These are phyloP conservation scores for Austrofundulus limnaeus DNA, from an alignment of 2,113 vertebrate species.

Conservation along the genomic window DNA sequence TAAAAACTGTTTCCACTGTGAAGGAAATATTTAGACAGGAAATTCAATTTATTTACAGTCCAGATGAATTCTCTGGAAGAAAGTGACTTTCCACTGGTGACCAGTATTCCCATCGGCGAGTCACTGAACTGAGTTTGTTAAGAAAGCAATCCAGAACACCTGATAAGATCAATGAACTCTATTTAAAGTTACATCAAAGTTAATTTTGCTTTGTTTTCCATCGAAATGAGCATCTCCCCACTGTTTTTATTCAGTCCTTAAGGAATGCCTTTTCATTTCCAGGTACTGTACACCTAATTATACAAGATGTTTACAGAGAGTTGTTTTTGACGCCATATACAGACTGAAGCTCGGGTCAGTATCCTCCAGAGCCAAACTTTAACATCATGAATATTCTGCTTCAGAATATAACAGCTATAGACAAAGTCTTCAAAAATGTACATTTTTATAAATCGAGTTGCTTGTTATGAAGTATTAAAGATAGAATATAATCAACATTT, in stretches of 20 bases:
- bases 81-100: neutral
- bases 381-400: neutral
- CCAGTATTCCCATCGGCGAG: neutral
- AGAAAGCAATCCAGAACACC: constrained; percentile 12
- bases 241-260: constrained; percentile 1
- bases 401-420: neutral
- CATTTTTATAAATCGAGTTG: neutral
- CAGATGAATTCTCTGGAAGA: neutral
- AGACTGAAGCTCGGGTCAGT: neutral
- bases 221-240: constrained; percentile 5
- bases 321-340: constrained; percentile 11
- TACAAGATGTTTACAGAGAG: constrained; percentile 5
- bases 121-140: neutral
- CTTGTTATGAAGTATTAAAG: neutral
- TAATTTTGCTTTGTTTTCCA: neutral
- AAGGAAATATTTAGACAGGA: neutral
- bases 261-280: constrained; percentile 11
- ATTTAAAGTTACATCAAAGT: constrained; percentile 13
- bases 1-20: neutral
- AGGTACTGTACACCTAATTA: neutral
- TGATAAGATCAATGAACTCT: constrained; percentile 17
- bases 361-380: neutral
- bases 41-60: neutral
- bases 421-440: neutral
- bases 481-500: neutral